Conservation (phyloP, 2,113 vertebrate species). For the Toxostoma redivivum region DNA sequence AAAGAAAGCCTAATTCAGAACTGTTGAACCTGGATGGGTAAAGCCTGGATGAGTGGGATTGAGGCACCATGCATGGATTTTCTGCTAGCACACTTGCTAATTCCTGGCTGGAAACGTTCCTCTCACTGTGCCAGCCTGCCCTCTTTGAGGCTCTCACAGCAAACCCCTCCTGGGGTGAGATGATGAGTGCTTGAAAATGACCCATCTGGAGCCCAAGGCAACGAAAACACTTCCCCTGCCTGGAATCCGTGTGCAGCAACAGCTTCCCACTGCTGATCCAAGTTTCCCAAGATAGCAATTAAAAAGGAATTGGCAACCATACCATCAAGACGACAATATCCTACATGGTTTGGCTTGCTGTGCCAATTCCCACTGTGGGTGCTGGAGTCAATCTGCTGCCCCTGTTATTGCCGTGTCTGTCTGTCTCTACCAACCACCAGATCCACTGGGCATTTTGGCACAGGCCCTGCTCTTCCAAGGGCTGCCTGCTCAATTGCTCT, state of each 20-base stretch:
- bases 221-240: background rate
- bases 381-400: background rate
- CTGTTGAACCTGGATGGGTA: background rate
- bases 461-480: background rate
- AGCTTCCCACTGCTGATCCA: background rate
- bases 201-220: background rate
- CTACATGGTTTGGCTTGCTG: background rate
- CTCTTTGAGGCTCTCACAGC: background rate
- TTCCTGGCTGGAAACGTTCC: background rate
- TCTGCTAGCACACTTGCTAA: background rate
- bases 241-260: background rate
- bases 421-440: background rate
- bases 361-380: background rate
- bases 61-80: background rate
- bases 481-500: background rate
- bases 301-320: background rate
- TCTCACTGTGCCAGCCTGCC: background rate
- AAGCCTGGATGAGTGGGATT: background rate
- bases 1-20: background rate
- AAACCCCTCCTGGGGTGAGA: background rate
- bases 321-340: background rate
- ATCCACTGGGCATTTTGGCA: slow-evolving; percentile 56
- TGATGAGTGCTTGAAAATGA: background rate
- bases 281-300: background rate
- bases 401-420: background rate